A percentile compares a stretch with the other conserved stretches of the same genome.
Conservation (phyloP, 2,888 invertebrate species). For the Bugulina stolonifera region DNA sequence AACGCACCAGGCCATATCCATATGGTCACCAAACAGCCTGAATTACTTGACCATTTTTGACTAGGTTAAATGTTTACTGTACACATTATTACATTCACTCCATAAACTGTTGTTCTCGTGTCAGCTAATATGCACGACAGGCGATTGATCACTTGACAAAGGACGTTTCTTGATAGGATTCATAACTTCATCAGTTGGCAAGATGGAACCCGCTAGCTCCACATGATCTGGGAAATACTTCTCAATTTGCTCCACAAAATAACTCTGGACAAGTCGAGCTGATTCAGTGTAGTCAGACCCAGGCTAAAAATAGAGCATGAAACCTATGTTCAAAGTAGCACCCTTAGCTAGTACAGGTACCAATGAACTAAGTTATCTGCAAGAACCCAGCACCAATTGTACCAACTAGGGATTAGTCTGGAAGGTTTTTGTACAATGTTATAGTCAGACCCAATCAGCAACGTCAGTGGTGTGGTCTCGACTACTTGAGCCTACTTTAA, state of each 20-base stretch:
- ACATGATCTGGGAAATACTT: not conserved
- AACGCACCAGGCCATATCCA: too few relatives aligned
- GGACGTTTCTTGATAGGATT: slow-evolving; percentile 8
- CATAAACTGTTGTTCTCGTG: not conserved
- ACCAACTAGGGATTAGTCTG: too few relatives aligned
- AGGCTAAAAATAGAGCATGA: slow-evolving; percentile 14
- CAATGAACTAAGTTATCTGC: too few relatives aligned
- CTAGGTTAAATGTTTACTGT: not conserved
- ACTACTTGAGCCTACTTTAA: too few relatives aligned
- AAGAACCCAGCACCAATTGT: too few relatives aligned
- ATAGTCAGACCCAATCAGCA: too few relatives aligned
- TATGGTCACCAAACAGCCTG: too few relatives aligned
- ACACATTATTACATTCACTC: not conserved
- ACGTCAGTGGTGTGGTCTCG: too few relatives aligned
- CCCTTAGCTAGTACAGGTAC: too few relatives aligned
- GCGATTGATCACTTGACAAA: not conserved
- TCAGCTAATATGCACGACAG: slow-evolving; percentile 22
- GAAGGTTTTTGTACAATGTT: too few relatives aligned
- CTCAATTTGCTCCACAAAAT: slow-evolving; percentile 22
- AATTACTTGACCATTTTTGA: not conserved
- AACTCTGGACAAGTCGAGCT: not conserved
- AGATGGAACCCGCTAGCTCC: not conserved
- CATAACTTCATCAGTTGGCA: slow-evolving; percentile 19
- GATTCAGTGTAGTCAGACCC: slow-evolving; percentile 14
- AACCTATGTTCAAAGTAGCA: too few relatives aligned